Percentiles rank a stretch among this genome's conserved stretches.
These are phyloP conservation scores for Drosophila paranaensis DNA, from an alignment of 2,888 invertebrate species.

Conservation along the genomic window DNA sequence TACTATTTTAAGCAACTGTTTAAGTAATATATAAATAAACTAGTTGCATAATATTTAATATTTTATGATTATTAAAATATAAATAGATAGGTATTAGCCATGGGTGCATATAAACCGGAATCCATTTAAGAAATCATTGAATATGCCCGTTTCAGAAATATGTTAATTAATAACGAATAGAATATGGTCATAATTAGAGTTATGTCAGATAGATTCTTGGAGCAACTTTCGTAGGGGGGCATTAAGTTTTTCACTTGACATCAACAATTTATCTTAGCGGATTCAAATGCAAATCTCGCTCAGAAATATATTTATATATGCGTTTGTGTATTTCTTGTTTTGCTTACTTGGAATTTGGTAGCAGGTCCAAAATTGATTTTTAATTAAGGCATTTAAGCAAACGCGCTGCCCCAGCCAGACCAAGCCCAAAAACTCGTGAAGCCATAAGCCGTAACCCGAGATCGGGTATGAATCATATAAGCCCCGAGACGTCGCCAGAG, in stretches of 20 bases:
- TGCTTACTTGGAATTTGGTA: slow-evolving; percentile 65
- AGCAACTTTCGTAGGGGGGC: neutral
- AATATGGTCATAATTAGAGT: slow-evolving; percentile 19
- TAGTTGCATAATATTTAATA: neutral
- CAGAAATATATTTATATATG: slow-evolving; percentile 5
- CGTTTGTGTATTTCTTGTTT: slow-evolving; percentile 33
- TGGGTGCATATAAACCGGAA: slow-evolving; percentile 4
- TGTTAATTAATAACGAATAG: slow-evolving; percentile 13
- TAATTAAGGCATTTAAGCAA: slow-evolving; percentile 77
- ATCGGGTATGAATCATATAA: slow-evolving; percentile 66
- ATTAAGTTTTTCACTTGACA: slow-evolving; percentile 19
- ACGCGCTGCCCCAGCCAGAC: slow-evolving; percentile 22
- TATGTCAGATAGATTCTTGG: slow-evolving; percentile 12
- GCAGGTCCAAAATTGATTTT: slow-evolving; percentile 75
- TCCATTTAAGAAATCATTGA: neutral
- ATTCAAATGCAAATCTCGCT: slow-evolving; percentile 31
- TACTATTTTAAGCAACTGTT: neutral
- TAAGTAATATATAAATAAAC: neutral
- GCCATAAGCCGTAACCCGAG: slow-evolving; percentile 24
- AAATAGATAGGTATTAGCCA: neutral
- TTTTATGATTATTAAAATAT: neutral
- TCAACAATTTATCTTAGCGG: slow-evolving; percentile 19
- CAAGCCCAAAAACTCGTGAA: slow-evolving; percentile 44
- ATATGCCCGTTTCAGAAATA: slow-evolving; percentile 2
- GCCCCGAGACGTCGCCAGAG: slow-evolving; percentile 31